Evolutionary conservation across 2,888 invertebrate species (phyloP), one percentile per base, ranked within the genome.

Genomic region (Phymatocera aterrima): DNA sequence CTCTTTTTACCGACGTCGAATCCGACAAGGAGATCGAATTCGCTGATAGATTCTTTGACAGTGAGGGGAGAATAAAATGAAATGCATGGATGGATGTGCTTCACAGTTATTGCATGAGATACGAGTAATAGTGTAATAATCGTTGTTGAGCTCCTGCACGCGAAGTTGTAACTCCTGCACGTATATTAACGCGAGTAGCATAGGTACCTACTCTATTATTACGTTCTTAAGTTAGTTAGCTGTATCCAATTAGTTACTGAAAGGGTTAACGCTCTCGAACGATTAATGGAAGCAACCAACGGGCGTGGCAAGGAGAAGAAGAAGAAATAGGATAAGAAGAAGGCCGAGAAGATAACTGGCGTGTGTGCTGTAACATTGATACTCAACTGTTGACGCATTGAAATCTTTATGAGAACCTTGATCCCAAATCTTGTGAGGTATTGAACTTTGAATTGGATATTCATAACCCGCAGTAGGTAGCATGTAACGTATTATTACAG

Each of bases 231-330:
- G 15, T 46, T n/a, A 31, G n/a, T n/a, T 43, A 28, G 15, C 1
- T 1, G 28, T 60, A 60, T 6, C 5, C 28, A 60, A 24, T 21
- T 60, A 60, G 24, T 24, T 28, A 68, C 46, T 28, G 51, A 57
- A 31, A 51, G 80, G 84, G 81, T 70, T 82, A 82, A 83, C 79
- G 82, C 83, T 82, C 84, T 80, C 77, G 64, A 40, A 31, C 80
- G 79, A 80, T 80, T 81, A 79, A 81, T 79, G 68, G 77, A 83
- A 31, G 80, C 79, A 83, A 75, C 81, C 79, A 83, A 72, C 81
- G 61, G 75, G 78, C 79, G 80, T 78, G 75, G 28, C 77, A 77
- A 77, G 72, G 31, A 31, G n/a, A 31, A 28, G 34, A 12, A 34
- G 31, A 5, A n/a, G 28, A n/a, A 46, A 15, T 3, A 46, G 0